Evolutionary conservation across 2,888 invertebrate species (phyloP).

Genomic region (Syrista parreyssii): DNA sequence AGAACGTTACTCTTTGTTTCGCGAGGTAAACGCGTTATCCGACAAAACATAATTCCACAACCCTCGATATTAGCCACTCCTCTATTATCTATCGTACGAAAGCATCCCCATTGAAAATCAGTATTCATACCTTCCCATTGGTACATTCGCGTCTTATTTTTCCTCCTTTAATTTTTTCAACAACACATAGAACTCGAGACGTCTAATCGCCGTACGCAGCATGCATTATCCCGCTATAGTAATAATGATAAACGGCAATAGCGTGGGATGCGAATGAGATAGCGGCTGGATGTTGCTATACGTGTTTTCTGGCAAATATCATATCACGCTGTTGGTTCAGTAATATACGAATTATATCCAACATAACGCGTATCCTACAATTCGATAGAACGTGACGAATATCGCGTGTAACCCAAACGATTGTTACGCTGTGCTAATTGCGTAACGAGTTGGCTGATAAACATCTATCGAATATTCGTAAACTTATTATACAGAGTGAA

Average conservation of each 20-base stretch:
- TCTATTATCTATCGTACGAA: conserved; percentile 4
- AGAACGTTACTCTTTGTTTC: conserved; percentile 43
- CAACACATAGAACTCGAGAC: not conserved
- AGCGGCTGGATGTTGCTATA: not conserved
- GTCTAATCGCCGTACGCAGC: not conserved
- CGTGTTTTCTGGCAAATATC: not conserved
- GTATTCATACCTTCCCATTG: not conserved
- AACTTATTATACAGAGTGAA: not conserved
- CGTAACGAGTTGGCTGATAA: not conserved
- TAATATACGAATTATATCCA: not conserved
- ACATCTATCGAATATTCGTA: not conserved
- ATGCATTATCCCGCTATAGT: not conserved
- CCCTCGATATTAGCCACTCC: conserved; percentile 36
- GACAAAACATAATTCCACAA: conserved; percentile 41
- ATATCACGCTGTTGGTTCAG: not conserved
- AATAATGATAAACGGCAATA: not conserved
- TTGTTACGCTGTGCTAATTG: not conserved
- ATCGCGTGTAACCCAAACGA: not conserved
- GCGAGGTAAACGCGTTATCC: conserved; percentile 35
- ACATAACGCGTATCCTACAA: not conserved
- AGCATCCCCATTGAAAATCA: not conserved
- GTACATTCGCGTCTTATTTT: not conserved
- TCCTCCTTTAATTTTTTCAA: not conserved
- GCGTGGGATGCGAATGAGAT: not conserved
- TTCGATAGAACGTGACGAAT: not conserved